These are phyloP conservation scores for Coendou prehensilis DNA, from an alignment of 2,797 vertebrate species.

Conservation along the genomic window DNA sequence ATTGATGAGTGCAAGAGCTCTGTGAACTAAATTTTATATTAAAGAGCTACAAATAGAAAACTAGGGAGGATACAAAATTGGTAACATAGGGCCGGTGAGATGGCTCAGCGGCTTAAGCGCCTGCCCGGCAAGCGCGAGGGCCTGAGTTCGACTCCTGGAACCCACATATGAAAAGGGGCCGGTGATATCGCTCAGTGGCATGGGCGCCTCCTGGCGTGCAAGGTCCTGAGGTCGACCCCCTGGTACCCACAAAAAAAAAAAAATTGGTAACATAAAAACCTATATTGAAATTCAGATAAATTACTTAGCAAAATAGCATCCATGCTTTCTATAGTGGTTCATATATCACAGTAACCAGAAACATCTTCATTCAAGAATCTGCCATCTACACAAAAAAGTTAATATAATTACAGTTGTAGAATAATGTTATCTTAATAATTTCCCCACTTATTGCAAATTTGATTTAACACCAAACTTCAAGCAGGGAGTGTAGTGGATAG, in stretches of 20 bases:
- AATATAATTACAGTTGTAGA: conserved; percentile 18
- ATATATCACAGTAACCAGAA: background rate
- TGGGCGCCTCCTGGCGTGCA: too few relatives aligned
- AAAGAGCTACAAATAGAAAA: background rate
- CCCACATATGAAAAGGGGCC: too few relatives aligned
- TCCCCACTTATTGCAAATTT: conserved; percentile 46
- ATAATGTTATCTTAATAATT: background rate
- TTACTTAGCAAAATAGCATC: background rate
- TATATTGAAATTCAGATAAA: background rate
- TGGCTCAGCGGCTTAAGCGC: too few relatives aligned
- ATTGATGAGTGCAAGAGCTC: background rate
- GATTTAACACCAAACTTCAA: conserved; percentile 25
- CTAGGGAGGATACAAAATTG: background rate
- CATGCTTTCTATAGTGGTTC: background rate
- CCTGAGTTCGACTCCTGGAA: too few relatives aligned
- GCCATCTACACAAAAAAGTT: background rate
- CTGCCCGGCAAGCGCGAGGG: too few relatives aligned
- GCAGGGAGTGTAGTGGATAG: background rate
- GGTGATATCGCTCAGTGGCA: too few relatives aligned
- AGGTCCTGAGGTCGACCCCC: too few relatives aligned
- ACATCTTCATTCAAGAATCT: conserved; percentile 4
- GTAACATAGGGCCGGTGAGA: background rate
- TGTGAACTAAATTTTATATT: conserved; percentile 31
- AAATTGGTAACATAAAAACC: background rate
- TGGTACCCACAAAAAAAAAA: too few relatives aligned